phyloP scores from a whole-genome alignment of 35 echinoderm and acorn worm genomes.

The Apostichopus parvimensis region DNA sequence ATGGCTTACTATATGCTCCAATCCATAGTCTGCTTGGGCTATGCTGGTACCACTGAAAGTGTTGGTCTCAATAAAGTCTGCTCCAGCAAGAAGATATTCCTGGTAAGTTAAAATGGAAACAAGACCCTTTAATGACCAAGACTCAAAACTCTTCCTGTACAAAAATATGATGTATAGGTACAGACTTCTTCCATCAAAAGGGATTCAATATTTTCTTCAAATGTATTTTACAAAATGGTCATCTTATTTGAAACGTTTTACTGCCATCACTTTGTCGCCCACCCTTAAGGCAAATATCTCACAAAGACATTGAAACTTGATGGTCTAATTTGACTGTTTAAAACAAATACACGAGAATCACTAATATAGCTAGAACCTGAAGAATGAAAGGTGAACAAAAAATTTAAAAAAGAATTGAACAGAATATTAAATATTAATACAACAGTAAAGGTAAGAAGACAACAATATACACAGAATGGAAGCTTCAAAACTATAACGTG shows the following conservation, averaged over 20 bases:
- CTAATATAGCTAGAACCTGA: too few species aligned
- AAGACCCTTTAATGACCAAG: neutral
- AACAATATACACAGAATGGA: too few species aligned
- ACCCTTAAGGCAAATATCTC: too few species aligned
- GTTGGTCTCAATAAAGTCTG: conserved; percentile 96
- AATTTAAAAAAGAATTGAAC: too few species aligned
- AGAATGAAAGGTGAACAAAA: too few species aligned
- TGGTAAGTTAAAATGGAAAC: conserved; percentile 49
- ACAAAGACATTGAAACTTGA: neutral
- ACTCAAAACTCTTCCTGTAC: neutral
- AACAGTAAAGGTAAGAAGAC: too few species aligned
- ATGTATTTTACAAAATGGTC: neutral
- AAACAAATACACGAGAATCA: neutral
- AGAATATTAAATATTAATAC: too few species aligned
- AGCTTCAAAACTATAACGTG: too few species aligned
- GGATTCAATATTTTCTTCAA: neutral
- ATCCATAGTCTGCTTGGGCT: conserved; percentile 90
- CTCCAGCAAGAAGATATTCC: conserved; percentile 90
- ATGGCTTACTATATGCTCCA: conserved; percentile 87
- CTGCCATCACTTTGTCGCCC: neutral
- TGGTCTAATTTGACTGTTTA: neutral
- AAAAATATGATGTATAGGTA: neutral
- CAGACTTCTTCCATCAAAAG: neutral
- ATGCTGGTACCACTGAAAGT: conserved; percentile 97
- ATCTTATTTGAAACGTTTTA: neutral